Percentiles rank a stretch among this genome's conserved stretches.
These are phyloP conservation scores for Calliphora vicina DNA, from an alignment of 1,140 invertebrate species.

Conservation along the genomic window DNA sequence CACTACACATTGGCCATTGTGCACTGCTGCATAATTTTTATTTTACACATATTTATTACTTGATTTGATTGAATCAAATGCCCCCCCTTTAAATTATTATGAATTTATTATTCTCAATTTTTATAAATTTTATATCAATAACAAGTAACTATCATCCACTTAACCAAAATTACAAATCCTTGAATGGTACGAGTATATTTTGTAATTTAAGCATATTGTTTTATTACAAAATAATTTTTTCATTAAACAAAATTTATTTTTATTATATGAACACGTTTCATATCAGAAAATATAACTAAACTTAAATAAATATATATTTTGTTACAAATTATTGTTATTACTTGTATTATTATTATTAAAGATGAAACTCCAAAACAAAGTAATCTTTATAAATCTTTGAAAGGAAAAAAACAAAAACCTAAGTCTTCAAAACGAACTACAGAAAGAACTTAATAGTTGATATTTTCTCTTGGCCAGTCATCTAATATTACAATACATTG, in stretches of 20 bases:
- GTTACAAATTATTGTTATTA: slow-evolving; percentile 18
- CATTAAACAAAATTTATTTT: slow-evolving; percentile 22
- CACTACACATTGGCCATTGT: too few species aligned
- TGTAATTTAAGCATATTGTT: neutral
- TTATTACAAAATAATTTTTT: neutral
- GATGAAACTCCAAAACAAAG: slow-evolving; percentile 2
- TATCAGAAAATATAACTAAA: neutral
- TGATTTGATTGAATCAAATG: too few species aligned
- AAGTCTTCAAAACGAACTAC: neutral
- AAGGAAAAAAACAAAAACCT: neutral
- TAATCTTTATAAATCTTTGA: slow-evolving; percentile 13
- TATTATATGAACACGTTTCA: slow-evolving; percentile 18
- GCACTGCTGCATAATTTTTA: too few species aligned
- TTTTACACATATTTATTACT: too few species aligned
- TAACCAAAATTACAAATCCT: too few species aligned
- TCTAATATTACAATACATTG: neutral
- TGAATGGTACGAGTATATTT: too few species aligned
- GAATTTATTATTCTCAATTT: too few species aligned
- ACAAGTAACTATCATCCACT: too few species aligned
- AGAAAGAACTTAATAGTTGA: neutral
- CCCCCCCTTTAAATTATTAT: too few species aligned
- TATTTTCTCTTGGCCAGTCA: neutral
- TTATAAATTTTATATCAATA: too few species aligned
- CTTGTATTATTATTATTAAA: neutral
- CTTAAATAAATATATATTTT: slow-evolving; percentile 23